A percentile compares a stretch with the other conserved stretches of the same genome.
These are phyloP conservation scores for Rhabdophis nuchalis DNA, from an alignment of 2,797 vertebrate genomes.

Conservation along the genomic window DNA sequence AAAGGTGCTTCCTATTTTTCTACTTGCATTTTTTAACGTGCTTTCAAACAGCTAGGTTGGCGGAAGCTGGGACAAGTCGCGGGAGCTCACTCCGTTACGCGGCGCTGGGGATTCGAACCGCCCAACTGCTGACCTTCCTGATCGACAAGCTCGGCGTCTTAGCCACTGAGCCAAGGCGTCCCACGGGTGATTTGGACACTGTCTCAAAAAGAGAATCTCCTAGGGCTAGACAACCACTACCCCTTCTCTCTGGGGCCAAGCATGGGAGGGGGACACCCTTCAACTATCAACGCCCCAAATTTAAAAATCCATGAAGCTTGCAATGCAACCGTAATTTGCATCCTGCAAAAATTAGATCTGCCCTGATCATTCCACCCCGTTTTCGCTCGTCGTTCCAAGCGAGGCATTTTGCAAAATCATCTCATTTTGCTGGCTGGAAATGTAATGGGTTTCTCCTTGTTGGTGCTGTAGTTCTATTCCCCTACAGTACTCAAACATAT, in stretches of 20 bases:
- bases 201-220: neutral
- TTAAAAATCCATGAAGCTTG: neutral
- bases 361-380: neutral
- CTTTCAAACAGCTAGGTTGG: no score
- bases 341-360: neutral
- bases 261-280: neutral
- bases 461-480: neutral
- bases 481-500: neutral
- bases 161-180: no score
- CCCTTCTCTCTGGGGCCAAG: neutral
- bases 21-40: no score
- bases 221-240: neutral
- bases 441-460: neutral
- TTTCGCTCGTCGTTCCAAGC: neutral
- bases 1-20: no score
- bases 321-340: neutral
- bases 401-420: neutral
- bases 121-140: no score
- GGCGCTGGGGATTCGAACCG: no score
- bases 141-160: no score
- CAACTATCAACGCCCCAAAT: neutral
- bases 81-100: no score
- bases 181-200: neutral
- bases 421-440: neutral
- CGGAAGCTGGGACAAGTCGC: no score